Evolutionary conservation across 2,113 vertebrate species (phyloP).

Genomic region (Phalacrocorax pelagicus): DNA sequence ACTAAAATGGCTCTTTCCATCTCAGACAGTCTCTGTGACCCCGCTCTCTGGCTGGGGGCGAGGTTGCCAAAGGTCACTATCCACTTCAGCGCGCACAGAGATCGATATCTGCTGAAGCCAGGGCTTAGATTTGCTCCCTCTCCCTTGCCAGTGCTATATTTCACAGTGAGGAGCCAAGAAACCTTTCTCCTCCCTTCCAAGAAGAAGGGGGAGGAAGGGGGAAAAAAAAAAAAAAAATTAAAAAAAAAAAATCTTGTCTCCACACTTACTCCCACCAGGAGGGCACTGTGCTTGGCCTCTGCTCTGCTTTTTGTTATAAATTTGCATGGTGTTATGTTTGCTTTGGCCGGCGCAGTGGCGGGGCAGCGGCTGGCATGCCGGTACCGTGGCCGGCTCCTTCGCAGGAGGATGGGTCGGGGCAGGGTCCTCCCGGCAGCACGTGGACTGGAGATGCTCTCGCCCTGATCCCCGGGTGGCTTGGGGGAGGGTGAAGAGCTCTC

Average conservation of each 20-base stretch:
- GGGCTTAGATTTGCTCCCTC: not conserved
- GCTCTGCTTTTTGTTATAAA: constrained; percentile 24
- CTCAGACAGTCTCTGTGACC: not conserved
- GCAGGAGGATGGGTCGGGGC: accelerated
- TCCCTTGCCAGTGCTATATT: not conserved
- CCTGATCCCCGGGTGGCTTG: not conserved
- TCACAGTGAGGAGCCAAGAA: not conserved
- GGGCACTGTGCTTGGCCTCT: constrained; percentile 26
- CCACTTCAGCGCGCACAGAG: not conserved
- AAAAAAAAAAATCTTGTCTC: not conserved
- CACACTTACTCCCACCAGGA: not conserved
- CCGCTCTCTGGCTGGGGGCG: not conserved
- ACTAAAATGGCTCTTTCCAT: not conserved
- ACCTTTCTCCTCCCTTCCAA: not conserved
- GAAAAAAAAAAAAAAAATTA: too few species aligned
- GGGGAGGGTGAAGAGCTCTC: not conserved
- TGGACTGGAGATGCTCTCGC: not conserved
- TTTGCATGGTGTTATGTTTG: constrained; percentile 27
- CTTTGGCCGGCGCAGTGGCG: not conserved
- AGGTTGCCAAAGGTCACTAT: not conserved
- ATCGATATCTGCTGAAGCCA: not conserved
- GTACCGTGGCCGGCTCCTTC: accelerated
- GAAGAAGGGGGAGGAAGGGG: not conserved
- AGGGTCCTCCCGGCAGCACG: accelerated
- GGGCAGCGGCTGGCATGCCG: not conserved